Percentiles rank a stretch among this genome's conserved stretches.
Evolutionary conservation across 2,888 invertebrate species (phyloP).

Genomic region (Tiliacea citrago): DNA sequence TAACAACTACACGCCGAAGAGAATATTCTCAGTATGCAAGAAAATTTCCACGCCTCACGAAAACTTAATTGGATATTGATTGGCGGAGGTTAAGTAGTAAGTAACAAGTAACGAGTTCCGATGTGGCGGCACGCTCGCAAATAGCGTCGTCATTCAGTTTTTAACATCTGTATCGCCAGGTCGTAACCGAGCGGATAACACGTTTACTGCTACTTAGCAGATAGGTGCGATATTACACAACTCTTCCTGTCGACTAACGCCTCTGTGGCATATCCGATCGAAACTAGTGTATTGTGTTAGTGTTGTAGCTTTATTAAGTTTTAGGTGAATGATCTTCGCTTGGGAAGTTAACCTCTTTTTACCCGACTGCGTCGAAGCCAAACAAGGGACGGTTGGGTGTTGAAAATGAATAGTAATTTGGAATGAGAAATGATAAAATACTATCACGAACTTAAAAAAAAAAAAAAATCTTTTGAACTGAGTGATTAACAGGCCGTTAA

Average conservation of each 20-base stretch:
- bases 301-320: slow-evolving; percentile 36
- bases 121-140: slow-evolving; percentile 56
- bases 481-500: too few relatives aligned
- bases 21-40: slow-evolving; percentile 38
- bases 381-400: too few relatives aligned
- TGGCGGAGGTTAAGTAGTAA: slow-evolving; percentile 34
- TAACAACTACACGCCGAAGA: slow-evolving; percentile 33
- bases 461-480: too few relatives aligned
- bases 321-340: slow-evolving; percentile 28
- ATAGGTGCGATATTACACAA: slow-evolving; percentile 85
- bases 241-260: slow-evolving; percentile 73
- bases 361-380: background rate
- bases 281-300: slow-evolving; percentile 58
- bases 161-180: slow-evolving; percentile 67
- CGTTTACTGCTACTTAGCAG: slow-evolving; percentile 79
- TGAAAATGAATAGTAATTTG: too few relatives aligned
- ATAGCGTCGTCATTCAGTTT: slow-evolving; percentile 66
- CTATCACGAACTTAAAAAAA: too few relatives aligned
- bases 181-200: slow-evolving; percentile 68
- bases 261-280: slow-evolving; percentile 65
- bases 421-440: too few relatives aligned
- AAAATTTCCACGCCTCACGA: slow-evolving; percentile 44
- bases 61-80: slow-evolving; percentile 62
- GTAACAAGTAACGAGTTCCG: slow-evolving; percentile 51
- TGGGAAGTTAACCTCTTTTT: background rate